Conservation (phyloP, 2,888 invertebrate genomes). For the Nineta flava region DNA sequence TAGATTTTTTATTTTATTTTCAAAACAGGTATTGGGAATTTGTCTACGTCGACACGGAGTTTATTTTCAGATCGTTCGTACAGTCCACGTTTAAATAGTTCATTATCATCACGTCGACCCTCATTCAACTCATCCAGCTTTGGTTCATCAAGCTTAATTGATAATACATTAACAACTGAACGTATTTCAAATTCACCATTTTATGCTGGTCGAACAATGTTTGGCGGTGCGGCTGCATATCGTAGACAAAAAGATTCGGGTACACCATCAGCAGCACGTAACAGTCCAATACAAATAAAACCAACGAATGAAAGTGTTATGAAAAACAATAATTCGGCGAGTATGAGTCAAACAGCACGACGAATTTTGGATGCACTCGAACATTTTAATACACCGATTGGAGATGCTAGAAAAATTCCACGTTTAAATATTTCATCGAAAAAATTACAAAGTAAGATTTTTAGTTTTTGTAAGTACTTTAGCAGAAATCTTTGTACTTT, state of each 20-base stretch:
- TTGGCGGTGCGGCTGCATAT: constrained; percentile 56
- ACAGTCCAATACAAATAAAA: constrained; percentile 28
- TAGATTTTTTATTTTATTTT: too few species aligned
- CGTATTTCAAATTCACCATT: constrained; percentile 47
- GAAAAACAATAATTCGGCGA: constrained; percentile 22
- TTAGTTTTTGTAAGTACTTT: too few species aligned
- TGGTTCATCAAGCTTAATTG: constrained; percentile 25
- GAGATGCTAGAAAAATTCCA: constrained; percentile 65
- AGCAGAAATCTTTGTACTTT: too few species aligned
- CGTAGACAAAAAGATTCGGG: constrained; percentile 17
- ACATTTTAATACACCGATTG: constrained; percentile 63
- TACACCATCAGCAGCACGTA: background rate
- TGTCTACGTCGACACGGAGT: background rate
- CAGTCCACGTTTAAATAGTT: constrained; percentile 16
- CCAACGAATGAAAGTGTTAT: constrained; percentile 24
- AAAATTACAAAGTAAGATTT: constrained; percentile 13
- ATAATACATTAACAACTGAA: constrained; percentile 28
- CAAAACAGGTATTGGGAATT: too few species aligned
- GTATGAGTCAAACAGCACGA: constrained; percentile 57
- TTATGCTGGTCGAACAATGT: constrained; percentile 57
- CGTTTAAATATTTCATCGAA: constrained; percentile 17
- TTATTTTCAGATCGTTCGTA: constrained; percentile 9
- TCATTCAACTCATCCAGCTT: constrained; percentile 31
- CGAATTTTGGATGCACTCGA: constrained; percentile 66
- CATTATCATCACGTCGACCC: constrained; percentile 32